Base-by-base conservation (phyloP, 2,888 invertebrate genomes). In the Dermolepida albohirtum region DNA sequence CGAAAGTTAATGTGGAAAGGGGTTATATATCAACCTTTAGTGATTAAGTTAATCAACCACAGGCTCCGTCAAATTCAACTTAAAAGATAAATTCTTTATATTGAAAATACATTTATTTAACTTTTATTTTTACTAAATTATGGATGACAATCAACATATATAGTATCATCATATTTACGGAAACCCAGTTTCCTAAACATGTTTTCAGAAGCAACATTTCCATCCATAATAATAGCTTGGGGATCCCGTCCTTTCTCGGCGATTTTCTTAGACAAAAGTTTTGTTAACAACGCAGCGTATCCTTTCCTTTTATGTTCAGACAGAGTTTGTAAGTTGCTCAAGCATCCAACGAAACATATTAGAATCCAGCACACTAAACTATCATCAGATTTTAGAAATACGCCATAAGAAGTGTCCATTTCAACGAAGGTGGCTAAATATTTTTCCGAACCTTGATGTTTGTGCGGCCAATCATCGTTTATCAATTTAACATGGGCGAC, bases 311-410 rank as follows among this genome's bases (percentile, higher is more conserved):
- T 80, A 65, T 83, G 74, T 11, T 75, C 73, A 2, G 80, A 76
- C 7, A 76, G 70, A 1, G 83, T 83, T 69, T 84, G 82, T 14
- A 83, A 73, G 5, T 80, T 73, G 22, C 78, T 79, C 39, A 83
- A 52, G 10, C 78, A 79, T 17, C 81, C 79, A 51, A 78, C 76
- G 29, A 79, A 78, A 64, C 79, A 79, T 55, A 78, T 77, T 12
- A 83, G 47, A 8, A 74, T 76, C 84, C 84, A 84, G 8, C 83
- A 78, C 4, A 83, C 76, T 52, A 84, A 70, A 67, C 77, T 72
- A 62, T 80, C 62, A 59, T 76, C 77, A 17, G 76, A 66, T 73
- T 81, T 83, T 5, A 79, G 72, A 72, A 81, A 84, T 1, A 84
- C 68, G n/a, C 84, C 84, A 16, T 77, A 51, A 10, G 82, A 80